Percentiles rank a stretch among this genome's conserved stretches.
These are phyloP conservation scores for Mormoops blainvillei DNA, from an alignment of 2,113 vertebrate species.

Conservation along the genomic window DNA sequence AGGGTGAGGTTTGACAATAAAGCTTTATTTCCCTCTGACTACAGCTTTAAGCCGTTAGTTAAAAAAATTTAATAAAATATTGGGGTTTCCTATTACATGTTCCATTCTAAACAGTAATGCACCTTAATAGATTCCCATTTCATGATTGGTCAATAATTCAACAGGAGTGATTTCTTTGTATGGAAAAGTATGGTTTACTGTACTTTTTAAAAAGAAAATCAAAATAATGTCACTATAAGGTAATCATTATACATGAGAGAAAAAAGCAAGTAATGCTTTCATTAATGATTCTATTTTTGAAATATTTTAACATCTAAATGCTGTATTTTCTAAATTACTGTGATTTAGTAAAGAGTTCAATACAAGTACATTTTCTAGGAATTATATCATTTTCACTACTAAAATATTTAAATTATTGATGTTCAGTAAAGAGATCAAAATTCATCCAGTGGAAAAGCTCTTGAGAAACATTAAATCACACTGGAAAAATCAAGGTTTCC, in stretches of 20 bases:
- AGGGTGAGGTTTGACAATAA: neutral
- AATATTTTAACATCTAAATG: neutral
- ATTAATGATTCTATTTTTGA: neutral
- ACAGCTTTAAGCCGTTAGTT: conserved; percentile 25
- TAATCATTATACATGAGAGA: neutral
- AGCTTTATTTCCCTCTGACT: conserved; percentile 34
- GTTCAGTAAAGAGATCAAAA: conserved; percentile 9
- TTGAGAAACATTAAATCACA: neutral
- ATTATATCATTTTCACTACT: neutral
- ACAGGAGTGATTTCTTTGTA: neutral
- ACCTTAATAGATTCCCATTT: conserved; percentile 29
- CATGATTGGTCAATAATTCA: neutral
- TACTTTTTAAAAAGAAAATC: conserved; percentile 17
- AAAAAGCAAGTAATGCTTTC: neutral
- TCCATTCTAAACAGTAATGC: conserved; percentile 33
- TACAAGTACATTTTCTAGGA: neutral
- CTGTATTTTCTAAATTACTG: neutral
- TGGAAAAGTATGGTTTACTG: neutral
- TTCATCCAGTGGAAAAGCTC: neutral
- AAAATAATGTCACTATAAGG: neutral
- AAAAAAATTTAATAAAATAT: conserved; percentile 58
- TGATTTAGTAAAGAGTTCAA: neutral
- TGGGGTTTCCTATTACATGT: conserved; percentile 37
- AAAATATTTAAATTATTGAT: neutral
- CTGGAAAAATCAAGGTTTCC: conserved; percentile 13